Percentiles rank a stretch among this genome's conserved stretches.
These are phyloP conservation scores for Frieseomelitta varia DNA, from an alignment of 1,140 invertebrate genomes.

Conservation along the genomic window DNA sequence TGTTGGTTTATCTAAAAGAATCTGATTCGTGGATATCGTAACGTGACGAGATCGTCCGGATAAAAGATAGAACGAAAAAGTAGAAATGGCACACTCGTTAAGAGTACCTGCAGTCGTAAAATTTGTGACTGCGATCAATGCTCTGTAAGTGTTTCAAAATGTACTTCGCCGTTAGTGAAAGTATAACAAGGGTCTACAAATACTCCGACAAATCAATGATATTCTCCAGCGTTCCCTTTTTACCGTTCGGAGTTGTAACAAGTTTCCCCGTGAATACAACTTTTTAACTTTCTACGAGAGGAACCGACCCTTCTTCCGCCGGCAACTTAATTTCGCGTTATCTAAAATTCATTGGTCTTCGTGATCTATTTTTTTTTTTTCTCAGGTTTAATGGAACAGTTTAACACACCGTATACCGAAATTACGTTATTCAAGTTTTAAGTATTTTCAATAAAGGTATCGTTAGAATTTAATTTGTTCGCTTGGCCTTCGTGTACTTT, in stretches of 20 bases:
- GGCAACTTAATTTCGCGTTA: neutral
- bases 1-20: no score
- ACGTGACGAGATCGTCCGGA: neutral
- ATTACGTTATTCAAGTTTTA: neutral
- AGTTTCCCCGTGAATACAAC: neutral
- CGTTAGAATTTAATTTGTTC: neutral
- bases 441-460: neutral
- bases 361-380: neutral
- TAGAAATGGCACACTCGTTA: neutral
- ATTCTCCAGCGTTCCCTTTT: neutral
- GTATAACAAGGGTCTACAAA: conserved; percentile 12
- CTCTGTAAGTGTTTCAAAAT: neutral
- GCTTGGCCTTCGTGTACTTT: neutral
- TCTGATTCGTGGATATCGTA: no score
- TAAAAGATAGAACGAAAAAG: neutral
- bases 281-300: neutral
- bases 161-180: neutral
- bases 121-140: neutral
- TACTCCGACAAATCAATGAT: conserved; percentile 10
- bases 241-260: neutral
- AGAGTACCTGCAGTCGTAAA: neutral
- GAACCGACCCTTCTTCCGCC: neutral
- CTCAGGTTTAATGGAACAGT: neutral
- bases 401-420: neutral
- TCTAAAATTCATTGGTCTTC: neutral